phyloP scores from a whole-genome alignment of 2,888 invertebrate species.

The Masnerella sp. region DNA sequence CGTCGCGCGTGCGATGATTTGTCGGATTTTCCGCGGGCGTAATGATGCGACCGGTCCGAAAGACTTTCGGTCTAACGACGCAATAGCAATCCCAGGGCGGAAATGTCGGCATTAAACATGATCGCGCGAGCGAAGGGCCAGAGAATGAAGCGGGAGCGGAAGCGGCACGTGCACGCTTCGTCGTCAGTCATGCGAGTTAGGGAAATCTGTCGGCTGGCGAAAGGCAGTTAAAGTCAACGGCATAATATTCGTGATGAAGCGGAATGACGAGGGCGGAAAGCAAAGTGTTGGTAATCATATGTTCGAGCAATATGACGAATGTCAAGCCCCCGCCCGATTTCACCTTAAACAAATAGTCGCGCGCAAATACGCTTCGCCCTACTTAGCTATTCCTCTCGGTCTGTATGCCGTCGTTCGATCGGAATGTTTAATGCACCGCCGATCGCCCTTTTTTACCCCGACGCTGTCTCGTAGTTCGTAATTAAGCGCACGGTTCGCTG shows the following conservation, averaged over 20 bases:
- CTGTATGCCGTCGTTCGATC: background rate
- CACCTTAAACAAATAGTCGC: conserved; percentile 25
- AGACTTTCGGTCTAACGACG: conserved; percentile 47
- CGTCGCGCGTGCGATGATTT: conserved; percentile 11
- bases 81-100: conserved; percentile 60
- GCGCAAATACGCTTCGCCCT: conserved; percentile 17
- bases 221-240: conserved; percentile 59
- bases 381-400: conserved; percentile 24
- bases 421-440: conserved; percentile 5
- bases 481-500: conserved; percentile 1
- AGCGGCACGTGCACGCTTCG: conserved; percentile 58
- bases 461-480: background rate
- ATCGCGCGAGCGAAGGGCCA: conserved; percentile 45
- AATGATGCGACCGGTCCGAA: conserved; percentile 30
- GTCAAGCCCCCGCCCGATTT: conserved; percentile 27
- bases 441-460: conserved; percentile 4
- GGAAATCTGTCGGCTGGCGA: conserved; percentile 60
- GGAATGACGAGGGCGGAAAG: conserved; percentile 51
- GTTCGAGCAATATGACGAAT: conserved; percentile 30
- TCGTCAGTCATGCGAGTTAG: conserved; percentile 54
- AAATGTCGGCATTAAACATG: conserved; percentile 63
- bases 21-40: conserved; percentile 21
- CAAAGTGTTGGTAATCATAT: conserved; percentile 54
- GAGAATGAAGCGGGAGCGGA: conserved; percentile 54
- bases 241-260: conserved; percentile 57